Percentiles rank a stretch among this genome's conserved stretches.
These are phyloP conservation scores for Irena cyanogastra DNA, from an alignment of 2,113 vertebrate genomes.

Conservation along the genomic window DNA sequence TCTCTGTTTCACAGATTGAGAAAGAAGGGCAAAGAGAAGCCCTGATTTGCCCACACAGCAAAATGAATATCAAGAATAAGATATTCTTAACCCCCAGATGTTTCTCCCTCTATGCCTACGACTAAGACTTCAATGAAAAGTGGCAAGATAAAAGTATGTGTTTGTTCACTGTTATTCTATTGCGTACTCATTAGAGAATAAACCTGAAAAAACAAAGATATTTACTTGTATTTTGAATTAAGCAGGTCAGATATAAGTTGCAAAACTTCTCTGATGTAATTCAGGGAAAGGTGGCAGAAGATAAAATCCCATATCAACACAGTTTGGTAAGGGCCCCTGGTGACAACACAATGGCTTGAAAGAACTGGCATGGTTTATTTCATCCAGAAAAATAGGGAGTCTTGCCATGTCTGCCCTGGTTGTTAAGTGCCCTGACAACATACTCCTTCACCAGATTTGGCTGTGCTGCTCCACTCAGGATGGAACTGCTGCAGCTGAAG, in stretches of 20 bases:
- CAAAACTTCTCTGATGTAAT: neutral
- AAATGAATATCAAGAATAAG: neutral
- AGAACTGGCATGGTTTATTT: neutral
- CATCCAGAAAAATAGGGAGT: neutral
- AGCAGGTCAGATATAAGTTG: neutral
- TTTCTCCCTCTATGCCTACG: neutral
- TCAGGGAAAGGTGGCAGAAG: neutral
- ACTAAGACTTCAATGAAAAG: neutral
- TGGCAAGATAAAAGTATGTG: neutral
- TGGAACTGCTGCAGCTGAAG: neutral
- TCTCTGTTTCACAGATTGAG: neutral
- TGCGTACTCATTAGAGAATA: neutral
- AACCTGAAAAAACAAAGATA: neutral
- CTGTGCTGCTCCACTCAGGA: neutral
- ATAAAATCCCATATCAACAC: neutral
- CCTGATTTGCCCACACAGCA: neutral
- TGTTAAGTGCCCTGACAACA: neutral
- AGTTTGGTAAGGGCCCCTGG: neutral
- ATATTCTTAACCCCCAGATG: neutral
- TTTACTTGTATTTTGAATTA: neutral
- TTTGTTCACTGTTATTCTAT: neutral
- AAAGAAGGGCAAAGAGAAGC: slow-evolving; percentile 32
- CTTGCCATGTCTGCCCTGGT: neutral
- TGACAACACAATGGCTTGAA: accelerated
- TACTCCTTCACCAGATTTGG: neutral